These are phyloP conservation scores for Psix sp. DNA, from an alignment of 1,140 invertebrate genomes.

Conservation along the genomic window DNA sequence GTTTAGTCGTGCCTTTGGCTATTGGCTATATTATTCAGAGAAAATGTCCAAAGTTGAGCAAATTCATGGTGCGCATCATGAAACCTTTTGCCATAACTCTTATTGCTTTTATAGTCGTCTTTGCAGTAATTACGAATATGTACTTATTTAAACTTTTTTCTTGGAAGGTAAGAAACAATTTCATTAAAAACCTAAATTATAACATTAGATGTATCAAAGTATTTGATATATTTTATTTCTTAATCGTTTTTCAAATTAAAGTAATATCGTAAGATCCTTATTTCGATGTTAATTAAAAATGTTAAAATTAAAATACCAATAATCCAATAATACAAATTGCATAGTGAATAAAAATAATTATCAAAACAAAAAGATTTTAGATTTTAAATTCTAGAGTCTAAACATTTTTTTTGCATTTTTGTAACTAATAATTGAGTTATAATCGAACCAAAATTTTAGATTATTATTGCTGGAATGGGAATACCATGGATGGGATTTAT, in stretches of 20 bases:
- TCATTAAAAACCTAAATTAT: neutral
- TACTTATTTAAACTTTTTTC: slow-evolving; percentile 95
- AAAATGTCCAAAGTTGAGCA: slow-evolving; percentile 82
- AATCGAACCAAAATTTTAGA: slow-evolving; percentile 76
- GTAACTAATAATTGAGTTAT: neutral
- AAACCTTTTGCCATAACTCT: slow-evolving; percentile 91
- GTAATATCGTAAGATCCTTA: too few relatives aligned
- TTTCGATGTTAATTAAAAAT: too few relatives aligned
- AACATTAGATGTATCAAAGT: too few relatives aligned
- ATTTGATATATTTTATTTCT: slow-evolving; percentile 8
- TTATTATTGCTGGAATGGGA: slow-evolving; percentile 87
- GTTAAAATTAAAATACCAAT: too few relatives aligned
- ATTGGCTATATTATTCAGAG: slow-evolving; percentile 88
- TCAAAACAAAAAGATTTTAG: too few relatives aligned
- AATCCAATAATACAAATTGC: too few relatives aligned
- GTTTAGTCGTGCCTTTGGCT: slow-evolving; percentile 88
- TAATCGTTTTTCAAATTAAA: too few relatives aligned
- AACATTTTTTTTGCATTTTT: too few relatives aligned
- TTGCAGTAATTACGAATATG: slow-evolving; percentile 93
- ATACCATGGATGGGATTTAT: slow-evolving; percentile 93
- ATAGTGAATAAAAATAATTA: too few relatives aligned
- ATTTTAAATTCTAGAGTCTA: too few relatives aligned
- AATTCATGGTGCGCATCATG: slow-evolving; percentile 86
- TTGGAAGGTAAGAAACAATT: slow-evolving; percentile 82
- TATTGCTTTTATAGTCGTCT: slow-evolving; percentile 93